Evolutionary conservation across 1,140 invertebrate species (phyloP).

Genomic region (Cotesia glomerata): DNA sequence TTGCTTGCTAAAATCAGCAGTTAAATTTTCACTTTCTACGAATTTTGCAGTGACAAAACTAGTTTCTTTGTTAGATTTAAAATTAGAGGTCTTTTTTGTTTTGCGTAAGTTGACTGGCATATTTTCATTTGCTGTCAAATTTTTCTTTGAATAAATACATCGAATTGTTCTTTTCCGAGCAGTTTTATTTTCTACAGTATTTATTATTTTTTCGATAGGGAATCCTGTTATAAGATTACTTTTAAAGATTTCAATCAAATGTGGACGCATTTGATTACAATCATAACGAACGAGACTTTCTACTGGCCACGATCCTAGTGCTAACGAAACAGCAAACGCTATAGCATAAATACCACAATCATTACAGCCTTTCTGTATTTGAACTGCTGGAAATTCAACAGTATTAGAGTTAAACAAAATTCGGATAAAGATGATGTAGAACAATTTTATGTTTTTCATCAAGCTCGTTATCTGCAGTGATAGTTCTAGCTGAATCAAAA

Average conservation of each 20-base stretch:
- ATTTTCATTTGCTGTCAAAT: too few species aligned
- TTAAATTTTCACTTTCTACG: too few species aligned
- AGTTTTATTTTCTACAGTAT: too few species aligned
- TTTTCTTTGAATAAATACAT: too few species aligned
- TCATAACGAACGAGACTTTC: background rate
- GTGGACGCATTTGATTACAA: background rate
- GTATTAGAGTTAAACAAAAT: constrained; percentile 5
- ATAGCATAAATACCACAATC: constrained; percentile 32
- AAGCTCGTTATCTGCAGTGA: constrained; percentile 6
- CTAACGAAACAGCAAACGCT: constrained; percentile 22
- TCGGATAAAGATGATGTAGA: constrained; percentile 14
- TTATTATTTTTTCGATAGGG: background rate
- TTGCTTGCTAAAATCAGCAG: too few species aligned
- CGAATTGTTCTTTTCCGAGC: too few species aligned
- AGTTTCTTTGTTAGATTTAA: too few species aligned
- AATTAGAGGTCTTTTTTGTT: too few species aligned
- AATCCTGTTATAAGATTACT: background rate
- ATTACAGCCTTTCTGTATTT: constrained; percentile 14
- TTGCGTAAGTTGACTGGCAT: too few species aligned
- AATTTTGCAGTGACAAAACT: too few species aligned
- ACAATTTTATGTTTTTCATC: constrained; percentile 15
- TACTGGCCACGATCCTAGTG: constrained; percentile 1
- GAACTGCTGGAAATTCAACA: constrained; percentile 12
- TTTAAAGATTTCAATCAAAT: background rate
- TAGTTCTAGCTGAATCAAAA: constrained; percentile 27